Evolutionary conservation across 1,140 invertebrate genomes (phyloP).

Genomic region (Drosophila bipectinata): DNA sequence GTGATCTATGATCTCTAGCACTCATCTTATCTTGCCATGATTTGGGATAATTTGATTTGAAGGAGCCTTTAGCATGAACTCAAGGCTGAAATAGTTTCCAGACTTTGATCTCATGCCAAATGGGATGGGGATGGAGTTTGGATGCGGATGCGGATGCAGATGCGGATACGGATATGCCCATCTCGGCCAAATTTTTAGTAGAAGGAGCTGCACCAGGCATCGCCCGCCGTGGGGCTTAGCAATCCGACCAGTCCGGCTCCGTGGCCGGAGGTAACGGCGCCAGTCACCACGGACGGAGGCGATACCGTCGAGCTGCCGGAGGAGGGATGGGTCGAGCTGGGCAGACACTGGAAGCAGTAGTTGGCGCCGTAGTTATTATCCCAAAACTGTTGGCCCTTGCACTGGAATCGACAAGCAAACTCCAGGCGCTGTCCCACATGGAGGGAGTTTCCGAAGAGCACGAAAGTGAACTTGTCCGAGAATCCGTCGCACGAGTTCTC

Average conservation of each 20-base stretch:
- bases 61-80: slow-evolving; percentile 16
- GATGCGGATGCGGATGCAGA: background rate
- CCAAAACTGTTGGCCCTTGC: slow-evolving; percentile 94
- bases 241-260: slow-evolving; percentile 57
- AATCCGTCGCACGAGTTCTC: slow-evolving; percentile 95
- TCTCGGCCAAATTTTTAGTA: slow-evolving; percentile 52
- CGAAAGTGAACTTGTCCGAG: slow-evolving; percentile 94
- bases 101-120: slow-evolving; percentile 25
- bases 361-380: slow-evolving; percentile 94
- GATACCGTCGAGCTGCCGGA: slow-evolving; percentile 52
- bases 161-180: slow-evolving; percentile 23
- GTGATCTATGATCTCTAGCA: slow-evolving; percentile 39
- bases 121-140: slow-evolving; percentile 14
- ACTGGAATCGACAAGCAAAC: slow-evolving; percentile 93
- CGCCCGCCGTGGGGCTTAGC: slow-evolving; percentile 79
- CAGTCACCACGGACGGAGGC: slow-evolving; percentile 65
- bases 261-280: slow-evolving; percentile 57
- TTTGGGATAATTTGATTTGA: slow-evolving; percentile 7
- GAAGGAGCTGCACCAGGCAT: slow-evolving; percentile 82
- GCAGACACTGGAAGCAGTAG: slow-evolving; percentile 93
- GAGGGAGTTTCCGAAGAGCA: slow-evolving; percentile 89
- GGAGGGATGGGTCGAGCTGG: slow-evolving; percentile 76
- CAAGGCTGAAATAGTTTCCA: slow-evolving; percentile 21
- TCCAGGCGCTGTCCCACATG: slow-evolving; percentile 90
- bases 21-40: slow-evolving; percentile 5